Evolutionary conservation across 2,888 invertebrate genomes (phyloP).

Genomic region (Azorinus chamasolen): DNA sequence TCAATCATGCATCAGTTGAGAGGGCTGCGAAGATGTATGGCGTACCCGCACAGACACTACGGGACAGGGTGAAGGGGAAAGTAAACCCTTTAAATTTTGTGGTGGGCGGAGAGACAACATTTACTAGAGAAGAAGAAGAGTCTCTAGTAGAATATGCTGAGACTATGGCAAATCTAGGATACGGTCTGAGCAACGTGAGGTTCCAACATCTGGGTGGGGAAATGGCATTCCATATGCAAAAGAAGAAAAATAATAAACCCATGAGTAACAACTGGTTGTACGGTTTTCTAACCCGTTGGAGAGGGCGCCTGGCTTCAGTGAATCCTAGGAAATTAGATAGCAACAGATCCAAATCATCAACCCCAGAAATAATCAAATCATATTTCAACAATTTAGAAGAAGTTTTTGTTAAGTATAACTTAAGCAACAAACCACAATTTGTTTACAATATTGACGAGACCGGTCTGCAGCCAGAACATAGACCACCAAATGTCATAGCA

Average conservation of each 20-base stretch:
- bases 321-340: constrained; percentile 12
- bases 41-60: constrained; percentile 5
- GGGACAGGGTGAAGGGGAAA: constrained; percentile 14
- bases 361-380: not conserved
- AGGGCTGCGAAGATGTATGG: not conserved
- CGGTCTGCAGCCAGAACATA: too few species aligned
- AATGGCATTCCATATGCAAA: not conserved
- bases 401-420: constrained; percentile 1
- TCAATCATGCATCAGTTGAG: not conserved
- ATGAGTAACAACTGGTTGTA: constrained; percentile 32
- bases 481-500: too few species aligned
- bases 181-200: not conserved
- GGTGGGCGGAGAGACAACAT: not conserved
- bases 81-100: not conserved
- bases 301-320: not conserved
- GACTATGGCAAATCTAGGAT: not conserved
- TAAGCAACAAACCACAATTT: constrained; percentile 23
- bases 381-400: constrained; percentile 3
- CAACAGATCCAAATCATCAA: constrained; percentile 22
- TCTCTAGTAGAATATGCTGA: not conserved
- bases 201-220: constrained; percentile 1
- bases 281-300: constrained; percentile 18
- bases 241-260: not conserved
- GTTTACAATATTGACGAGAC: constrained; percentile 26
- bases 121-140: not conserved